Evolutionary conservation across 2,888 invertebrate genomes (phyloP), one percentile per base, ranked within the genome.

Genomic region (Xanthorhoe designata): DNA sequence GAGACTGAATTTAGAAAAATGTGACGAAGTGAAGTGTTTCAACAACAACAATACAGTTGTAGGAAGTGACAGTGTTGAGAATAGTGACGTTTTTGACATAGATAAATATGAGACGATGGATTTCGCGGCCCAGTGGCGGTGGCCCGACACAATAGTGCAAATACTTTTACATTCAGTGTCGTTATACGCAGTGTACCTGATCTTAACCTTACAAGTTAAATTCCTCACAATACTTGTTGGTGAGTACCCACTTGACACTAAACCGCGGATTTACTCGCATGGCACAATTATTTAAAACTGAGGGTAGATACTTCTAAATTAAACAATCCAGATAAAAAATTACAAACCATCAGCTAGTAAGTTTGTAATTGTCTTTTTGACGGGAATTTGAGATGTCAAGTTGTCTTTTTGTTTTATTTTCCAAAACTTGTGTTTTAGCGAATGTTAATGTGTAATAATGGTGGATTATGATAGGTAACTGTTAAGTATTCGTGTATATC

Each of bases 61-160:
- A 72, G 62, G 55, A 38, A 78, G 77, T 82, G 74, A 66, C 55
- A 80, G 76, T 81, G 84, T 80, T 47, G 79, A 80, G 76, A 76
- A 61, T 60, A 73, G 75, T 81, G 87, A 88, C 54, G 64, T 69
- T 51, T 93, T 94, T 71, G 90, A 94, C 64, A 70, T 93, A 66
- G 80, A 75, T 63, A 80, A 86, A 74, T 93, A 90, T 78, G 91
- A 93, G 77, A 82, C 84, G 19, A 87, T 90, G 79, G 87, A 91
- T 70, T 97, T 96, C 76, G 90, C 86, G 67, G 94, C 97, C 2
- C 88, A 89, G 74, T 95, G 96, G 66, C 94, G 94, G 83, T 97
- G 97, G 97, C 96, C 95, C 0, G 97, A 97, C 83, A 88, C 97
- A 1, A 81, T 88, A 15, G 97, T 94, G 18, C 97, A 97, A 90